Base-by-base conservation (phyloP, 2,888 invertebrate species). In the Acleris literana region DNA sequence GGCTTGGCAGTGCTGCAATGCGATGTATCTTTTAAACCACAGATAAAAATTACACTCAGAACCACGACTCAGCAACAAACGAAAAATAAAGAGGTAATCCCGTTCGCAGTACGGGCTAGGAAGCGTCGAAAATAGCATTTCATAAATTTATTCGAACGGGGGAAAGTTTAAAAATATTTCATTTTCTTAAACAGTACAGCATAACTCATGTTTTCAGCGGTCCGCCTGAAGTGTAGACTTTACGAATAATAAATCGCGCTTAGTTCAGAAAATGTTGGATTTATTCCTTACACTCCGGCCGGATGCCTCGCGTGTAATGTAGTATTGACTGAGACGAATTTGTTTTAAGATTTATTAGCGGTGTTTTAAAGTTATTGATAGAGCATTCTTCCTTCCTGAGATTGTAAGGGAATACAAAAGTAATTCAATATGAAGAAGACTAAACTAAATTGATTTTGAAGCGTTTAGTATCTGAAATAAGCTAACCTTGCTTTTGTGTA, bases 91-190 rank as follows among this genome's bases (percentile, higher is more conserved):
- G 55, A 56, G 55, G 29, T 64, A 59, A 64, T 60, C 33, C 29
- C 9, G 46, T 25, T 13, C 57, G 5, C 3, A 55, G 44, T 22
- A n/a, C 53, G 60, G 17, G 51, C 55, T 55, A 43, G 64, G 54
- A 43, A 57, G 56, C 66, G 51, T 11, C 62, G 62, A 62, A 61
- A 57, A 62, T 62, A 66, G 39, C 52, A 62, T 66, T 66, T 56
- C 66, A 62, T 25, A 52, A 61, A 65, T 66, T 61, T 56, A 66
- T 62, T 62, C 49, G 48, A 62, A 64, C 63, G 57, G 56, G 56
- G 59, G 66, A 66, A 66, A 66, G 61, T 66, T 66, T 66, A 66
- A 66, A 66, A 66, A 66, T 66, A 66, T 66, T 62, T 66, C 66
- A 66, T 66, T 66, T 62, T 62, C 66, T 66, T 66, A 66, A 66